These are phyloP conservation scores for Cabera pusaria DNA, from an alignment of 2,888 invertebrate genomes.

Conservation along the genomic window DNA sequence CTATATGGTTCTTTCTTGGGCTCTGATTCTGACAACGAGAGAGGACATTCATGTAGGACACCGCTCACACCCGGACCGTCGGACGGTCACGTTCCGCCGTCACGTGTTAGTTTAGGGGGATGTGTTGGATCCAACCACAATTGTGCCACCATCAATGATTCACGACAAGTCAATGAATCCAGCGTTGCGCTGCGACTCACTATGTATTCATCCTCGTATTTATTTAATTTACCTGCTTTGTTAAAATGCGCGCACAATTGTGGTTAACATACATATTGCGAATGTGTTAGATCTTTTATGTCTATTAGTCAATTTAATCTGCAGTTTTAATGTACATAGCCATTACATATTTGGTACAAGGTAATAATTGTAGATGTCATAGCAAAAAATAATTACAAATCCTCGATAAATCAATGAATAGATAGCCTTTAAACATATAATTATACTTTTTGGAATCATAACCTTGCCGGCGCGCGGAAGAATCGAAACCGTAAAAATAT, in stretches of 20 bases:
- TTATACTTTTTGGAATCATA: conserved; percentile 25
- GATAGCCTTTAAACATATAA: too few species aligned
- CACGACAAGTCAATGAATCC: conserved; percentile 5
- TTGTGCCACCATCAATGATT: conserved; percentile 4
- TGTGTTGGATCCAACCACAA: conserved; percentile 5
- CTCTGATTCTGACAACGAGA: conserved; percentile 79
- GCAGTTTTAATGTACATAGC: too few species aligned
- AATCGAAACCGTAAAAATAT: conserved; percentile 35
- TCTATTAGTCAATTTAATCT: too few species aligned
- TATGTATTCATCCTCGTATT: conserved; percentile 4
- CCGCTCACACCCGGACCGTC: conserved; percentile 21
- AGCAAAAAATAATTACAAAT: too few species aligned
- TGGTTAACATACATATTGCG: conserved; percentile 3
- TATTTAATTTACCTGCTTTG: conserved; percentile 6
- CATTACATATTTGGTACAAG: too few species aligned
- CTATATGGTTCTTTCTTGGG: conserved; percentile 80
- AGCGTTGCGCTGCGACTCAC: conserved; percentile 1
- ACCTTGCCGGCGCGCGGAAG: conserved; percentile 45
- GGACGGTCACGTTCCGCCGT: too few species aligned
- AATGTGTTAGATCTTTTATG: too few species aligned
- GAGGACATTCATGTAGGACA: conserved; percentile 64
- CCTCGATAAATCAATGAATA: too few species aligned
- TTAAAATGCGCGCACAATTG: conserved; percentile 3
- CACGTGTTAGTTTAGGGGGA: background rate
- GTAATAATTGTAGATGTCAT: too few species aligned